Conservation (phyloP, 2,888 invertebrate species). For the Pachliopta kotzebuea region DNA sequence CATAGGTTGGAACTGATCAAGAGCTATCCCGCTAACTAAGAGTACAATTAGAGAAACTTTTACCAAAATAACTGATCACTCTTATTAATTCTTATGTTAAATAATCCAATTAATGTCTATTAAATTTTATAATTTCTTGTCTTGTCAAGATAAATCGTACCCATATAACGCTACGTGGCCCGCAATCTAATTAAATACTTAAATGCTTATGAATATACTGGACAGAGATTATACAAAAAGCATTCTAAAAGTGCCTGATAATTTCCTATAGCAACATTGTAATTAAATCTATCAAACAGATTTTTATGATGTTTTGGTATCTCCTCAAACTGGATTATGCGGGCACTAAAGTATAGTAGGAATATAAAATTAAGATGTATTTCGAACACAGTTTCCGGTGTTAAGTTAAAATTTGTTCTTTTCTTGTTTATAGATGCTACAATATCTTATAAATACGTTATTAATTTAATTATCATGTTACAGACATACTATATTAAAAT, state of each 20-base stretch:
- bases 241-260: not conserved
- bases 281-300: conserved; percentile 1
- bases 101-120: not conserved
- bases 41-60: no score
- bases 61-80: no score
- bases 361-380: not conserved
- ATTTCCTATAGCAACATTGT: not conserved
- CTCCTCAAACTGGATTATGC: not conserved
- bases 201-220: conserved; percentile 2
- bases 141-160: not conserved
- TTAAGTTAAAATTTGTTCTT: not conserved
- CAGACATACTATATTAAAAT: not conserved
- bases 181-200: not conserved
- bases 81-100: no score
- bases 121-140: not conserved
- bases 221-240: not conserved
- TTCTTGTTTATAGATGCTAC: not conserved
- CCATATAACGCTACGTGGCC: not conserved
- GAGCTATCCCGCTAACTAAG: no score
- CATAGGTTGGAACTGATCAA: no score
- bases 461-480: not conserved
- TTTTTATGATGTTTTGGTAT: conserved; percentile 1
- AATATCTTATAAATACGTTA: not conserved
- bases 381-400: not conserved
- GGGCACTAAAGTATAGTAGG: not conserved